Evolutionary conservation across 2,113 vertebrate genomes (phyloP).

Genomic region (Rhagologus leucostigma): DNA sequence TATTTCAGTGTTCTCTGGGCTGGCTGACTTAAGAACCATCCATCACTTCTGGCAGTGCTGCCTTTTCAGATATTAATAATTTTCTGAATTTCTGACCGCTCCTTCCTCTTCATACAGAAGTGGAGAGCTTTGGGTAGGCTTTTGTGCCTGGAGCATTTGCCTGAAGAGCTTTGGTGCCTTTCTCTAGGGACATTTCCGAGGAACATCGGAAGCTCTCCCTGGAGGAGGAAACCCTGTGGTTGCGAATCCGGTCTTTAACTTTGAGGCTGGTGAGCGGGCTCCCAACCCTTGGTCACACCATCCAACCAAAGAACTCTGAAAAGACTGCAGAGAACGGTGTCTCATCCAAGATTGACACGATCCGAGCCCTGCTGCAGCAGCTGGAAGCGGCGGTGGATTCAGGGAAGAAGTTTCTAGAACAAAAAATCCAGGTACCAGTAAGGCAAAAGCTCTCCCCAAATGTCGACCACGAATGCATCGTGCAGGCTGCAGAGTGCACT

Average conservation of each 20-base stretch:
- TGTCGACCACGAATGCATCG: neutral
- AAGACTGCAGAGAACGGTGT: constrained; percentile 87
- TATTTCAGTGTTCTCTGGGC: neutral
- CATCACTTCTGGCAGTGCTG: neutral
- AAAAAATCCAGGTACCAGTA: constrained; percentile 75
- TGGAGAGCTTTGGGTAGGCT: neutral
- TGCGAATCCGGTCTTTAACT: constrained; percentile 88
- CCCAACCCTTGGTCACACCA: constrained; percentile 73
- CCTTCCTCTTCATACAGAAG: neutral
- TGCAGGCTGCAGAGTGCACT: constrained; percentile 34
- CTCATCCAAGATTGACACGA: constrained; percentile 75
- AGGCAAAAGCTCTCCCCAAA: neutral
- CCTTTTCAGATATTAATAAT: neutral
- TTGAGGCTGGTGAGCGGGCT: constrained; percentile 85
- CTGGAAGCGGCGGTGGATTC: constrained; percentile 81
- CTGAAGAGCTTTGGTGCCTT: constrained; percentile 38
- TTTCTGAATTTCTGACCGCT: neutral
- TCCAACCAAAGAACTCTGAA: constrained; percentile 84
- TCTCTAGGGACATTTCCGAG: constrained; percentile 83
- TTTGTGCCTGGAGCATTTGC: neutral
- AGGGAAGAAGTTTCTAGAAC: constrained; percentile 81
- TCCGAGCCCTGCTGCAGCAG: constrained; percentile 82
- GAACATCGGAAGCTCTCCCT: constrained; percentile 85
- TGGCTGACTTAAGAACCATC: neutral
- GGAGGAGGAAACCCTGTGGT: constrained; percentile 90